These are phyloP conservation scores for Sylvietta virens DNA, from an alignment of 2,113 vertebrate genomes.

Conservation along the genomic window DNA sequence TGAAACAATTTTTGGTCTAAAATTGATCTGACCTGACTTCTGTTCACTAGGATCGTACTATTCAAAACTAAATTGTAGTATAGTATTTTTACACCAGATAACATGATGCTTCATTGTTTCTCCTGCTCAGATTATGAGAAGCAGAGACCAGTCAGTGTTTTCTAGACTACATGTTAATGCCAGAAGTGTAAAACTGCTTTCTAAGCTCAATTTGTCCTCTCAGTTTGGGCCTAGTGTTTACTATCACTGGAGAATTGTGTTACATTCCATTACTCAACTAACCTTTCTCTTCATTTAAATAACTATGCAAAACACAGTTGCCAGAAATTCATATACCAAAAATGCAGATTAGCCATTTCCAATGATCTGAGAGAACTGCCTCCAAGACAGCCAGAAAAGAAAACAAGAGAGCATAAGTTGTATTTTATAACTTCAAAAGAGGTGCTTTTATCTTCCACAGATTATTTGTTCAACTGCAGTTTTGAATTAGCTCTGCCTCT, in stretches of 20 bases:
- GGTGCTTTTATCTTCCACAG: conserved; percentile 35
- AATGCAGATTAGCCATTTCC: conserved; percentile 9
- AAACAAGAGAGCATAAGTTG: not conserved
- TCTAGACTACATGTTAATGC: not conserved
- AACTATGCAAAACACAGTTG: not conserved
- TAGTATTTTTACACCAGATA: not conserved
- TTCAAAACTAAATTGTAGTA: not conserved
- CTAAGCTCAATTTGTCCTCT: not conserved
- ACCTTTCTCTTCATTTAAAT: conserved; percentile 33
- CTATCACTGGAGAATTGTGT: not conserved
- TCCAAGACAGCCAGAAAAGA: conserved; percentile 1
- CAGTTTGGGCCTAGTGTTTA: not conserved
- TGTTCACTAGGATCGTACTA: not conserved
- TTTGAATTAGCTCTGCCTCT: not conserved
- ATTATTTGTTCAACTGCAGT: conserved; percentile 17
- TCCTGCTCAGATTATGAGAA: not conserved
- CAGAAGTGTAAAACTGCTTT: not conserved
- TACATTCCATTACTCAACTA: not conserved
- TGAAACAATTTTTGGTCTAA: not conserved
- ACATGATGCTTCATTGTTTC: not conserved
- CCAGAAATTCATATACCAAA: not conserved
- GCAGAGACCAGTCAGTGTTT: not conserved
- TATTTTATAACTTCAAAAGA: not conserved
- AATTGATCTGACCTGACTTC: not conserved
- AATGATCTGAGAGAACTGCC: not conserved